phyloP scores from a whole-genome alignment of 2,113 vertebrate species.

The Picathartes gymnocephalus region DNA sequence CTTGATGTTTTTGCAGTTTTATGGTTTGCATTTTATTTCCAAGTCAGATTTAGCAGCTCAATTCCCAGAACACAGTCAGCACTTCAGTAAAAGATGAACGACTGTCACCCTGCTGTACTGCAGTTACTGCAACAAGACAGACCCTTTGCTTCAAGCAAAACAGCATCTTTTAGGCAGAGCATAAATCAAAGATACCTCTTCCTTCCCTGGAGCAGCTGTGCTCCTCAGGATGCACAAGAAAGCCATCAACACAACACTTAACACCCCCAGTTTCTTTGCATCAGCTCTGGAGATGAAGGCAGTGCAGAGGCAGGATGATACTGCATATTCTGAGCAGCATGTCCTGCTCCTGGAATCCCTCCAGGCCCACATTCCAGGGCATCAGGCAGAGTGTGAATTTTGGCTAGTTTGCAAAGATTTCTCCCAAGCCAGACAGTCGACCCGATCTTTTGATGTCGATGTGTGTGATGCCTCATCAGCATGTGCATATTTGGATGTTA shows the following conservation, averaged over 20 bases:
- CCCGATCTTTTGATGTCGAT: constrained; percentile 21
- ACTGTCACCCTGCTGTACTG: not conserved
- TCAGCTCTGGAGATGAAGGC: not conserved
- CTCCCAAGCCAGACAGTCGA: not conserved
- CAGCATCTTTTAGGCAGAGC: not conserved
- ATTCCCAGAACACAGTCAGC: not conserved
- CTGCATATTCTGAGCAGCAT: not conserved
- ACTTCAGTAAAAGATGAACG: not conserved
- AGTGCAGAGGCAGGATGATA: not conserved
- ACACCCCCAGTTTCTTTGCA: not conserved
- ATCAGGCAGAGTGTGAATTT: constrained; percentile 38
- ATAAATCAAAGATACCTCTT: not conserved
- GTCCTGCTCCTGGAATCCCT: constrained; percentile 19
- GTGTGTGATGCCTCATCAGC: constrained; percentile 30
- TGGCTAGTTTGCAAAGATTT: constrained; percentile 37
- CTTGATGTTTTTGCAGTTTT: not conserved
- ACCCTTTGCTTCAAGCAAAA: not conserved
- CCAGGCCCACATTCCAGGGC: constrained; percentile 44
- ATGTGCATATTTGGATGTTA: constrained; percentile 42
- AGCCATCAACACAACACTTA: not conserved
- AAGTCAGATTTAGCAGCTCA: not conserved
- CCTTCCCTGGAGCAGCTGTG: not conserved
- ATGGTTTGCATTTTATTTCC: not conserved
- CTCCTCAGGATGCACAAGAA: not conserved
- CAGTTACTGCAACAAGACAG: not conserved